phyloP scores from a whole-genome alignment of 1,140 invertebrate species.

The Tribolium castaneum region DNA sequence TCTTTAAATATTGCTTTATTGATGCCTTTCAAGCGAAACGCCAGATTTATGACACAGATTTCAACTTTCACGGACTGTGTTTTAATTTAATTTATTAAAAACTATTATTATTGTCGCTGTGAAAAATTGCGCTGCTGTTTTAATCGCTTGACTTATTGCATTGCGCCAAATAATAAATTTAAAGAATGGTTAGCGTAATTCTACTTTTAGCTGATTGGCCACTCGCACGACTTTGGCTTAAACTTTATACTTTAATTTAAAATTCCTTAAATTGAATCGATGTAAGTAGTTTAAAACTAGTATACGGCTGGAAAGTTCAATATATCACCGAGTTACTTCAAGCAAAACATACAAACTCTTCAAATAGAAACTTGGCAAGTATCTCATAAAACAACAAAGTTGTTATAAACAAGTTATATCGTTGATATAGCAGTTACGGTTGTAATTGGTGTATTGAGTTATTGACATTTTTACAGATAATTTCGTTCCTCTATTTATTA shows the following conservation, averaged over 20 bases:
- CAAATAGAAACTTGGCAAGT: conserved; percentile 31
- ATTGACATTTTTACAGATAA: conserved; percentile 20
- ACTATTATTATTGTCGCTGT: neutral
- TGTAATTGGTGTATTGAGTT: conserved; percentile 23
- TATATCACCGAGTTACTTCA: conserved; percentile 20
- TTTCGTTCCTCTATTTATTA: neutral
- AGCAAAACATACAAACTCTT: conserved; percentile 13
- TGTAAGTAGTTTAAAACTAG: conserved; percentile 33
- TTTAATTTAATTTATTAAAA: too few species aligned
- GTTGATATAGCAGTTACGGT: conserved; percentile 2
- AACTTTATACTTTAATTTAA: conserved; percentile 27
- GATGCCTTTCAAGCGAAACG: neutral
- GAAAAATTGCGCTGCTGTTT: too few species aligned
- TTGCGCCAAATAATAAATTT: too few species aligned
- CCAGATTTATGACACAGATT: neutral
- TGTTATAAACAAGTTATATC: conserved; percentile 32
- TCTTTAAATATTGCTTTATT: conserved; percentile 20
- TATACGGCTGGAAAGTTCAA: conserved; percentile 25
- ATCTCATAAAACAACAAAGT: conserved; percentile 30
- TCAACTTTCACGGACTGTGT: neutral
- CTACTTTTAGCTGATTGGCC: conserved; percentile 1
- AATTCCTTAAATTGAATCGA: conserved; percentile 15
- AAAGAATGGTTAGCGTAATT: neutral
- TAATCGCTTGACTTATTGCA: too few species aligned
- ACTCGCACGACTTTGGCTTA: neutral